A percentile compares a stretch with the other conserved stretches of the same genome.
Conservation (phyloP, 1,140 invertebrate species). For the Copidosoma floridanum region DNA sequence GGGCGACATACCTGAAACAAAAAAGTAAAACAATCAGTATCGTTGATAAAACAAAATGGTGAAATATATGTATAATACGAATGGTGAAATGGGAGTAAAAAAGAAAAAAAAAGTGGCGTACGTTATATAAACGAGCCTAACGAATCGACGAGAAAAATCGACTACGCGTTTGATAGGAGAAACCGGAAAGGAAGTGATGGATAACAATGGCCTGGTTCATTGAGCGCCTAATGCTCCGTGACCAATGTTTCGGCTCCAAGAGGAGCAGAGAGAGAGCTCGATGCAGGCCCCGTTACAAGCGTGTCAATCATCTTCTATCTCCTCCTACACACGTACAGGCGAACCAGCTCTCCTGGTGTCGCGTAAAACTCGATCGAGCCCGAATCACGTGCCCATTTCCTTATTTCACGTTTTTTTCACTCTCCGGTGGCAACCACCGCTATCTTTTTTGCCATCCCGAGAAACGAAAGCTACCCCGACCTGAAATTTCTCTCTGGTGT, state of each 20-base stretch:
- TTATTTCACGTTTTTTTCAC: too few relatives aligned
- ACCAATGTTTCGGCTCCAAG: background rate
- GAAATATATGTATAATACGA: too few relatives aligned
- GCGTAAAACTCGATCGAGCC: background rate
- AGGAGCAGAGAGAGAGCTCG: too few relatives aligned
- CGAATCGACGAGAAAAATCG: background rate
- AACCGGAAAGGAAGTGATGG: background rate
- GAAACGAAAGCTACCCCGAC: slow-evolving; percentile 1
- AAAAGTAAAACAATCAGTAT: too few relatives aligned
- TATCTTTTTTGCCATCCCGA: background rate
- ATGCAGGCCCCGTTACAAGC: background rate
- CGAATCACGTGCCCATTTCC: background rate
- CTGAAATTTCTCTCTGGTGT: too few relatives aligned
- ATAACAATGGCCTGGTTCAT: slow-evolving; percentile 1
- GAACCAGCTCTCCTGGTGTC: too few relatives aligned
- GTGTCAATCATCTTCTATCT: slow-evolving; percentile 10
- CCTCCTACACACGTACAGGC: too few relatives aligned
- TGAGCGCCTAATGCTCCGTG: slow-evolving; percentile 8
- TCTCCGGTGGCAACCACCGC: background rate
- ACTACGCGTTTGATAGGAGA: background rate
- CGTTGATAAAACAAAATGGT: too few relatives aligned
- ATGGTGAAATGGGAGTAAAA: too few relatives aligned
- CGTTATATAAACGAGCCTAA: background rate
- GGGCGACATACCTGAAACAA: too few relatives aligned
- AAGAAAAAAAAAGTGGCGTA: too few relatives aligned